phyloP scores from a whole-genome alignment of 2,797 vertebrate genomes.

The Spea hammondii region DNA sequence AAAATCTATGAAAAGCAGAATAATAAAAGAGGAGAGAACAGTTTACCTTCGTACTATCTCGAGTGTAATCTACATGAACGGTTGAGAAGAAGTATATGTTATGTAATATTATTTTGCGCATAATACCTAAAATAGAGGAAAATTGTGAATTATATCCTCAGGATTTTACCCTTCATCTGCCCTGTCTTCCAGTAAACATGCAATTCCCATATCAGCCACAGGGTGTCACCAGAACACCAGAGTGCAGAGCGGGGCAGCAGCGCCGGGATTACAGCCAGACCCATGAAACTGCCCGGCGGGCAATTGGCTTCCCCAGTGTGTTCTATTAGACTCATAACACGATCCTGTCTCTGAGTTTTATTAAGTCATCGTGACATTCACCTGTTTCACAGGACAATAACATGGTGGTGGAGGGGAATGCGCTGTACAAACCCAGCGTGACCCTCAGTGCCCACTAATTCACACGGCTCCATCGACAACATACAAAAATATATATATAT shows the following conservation, averaged over 20 bases:
- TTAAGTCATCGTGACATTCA: neutral
- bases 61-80: too few species aligned
- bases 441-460: neutral
- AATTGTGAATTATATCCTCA: too few species aligned
- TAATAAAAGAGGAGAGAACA: too few species aligned
- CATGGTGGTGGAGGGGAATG: neutral
- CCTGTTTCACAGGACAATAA: neutral
- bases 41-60: too few species aligned
- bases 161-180: too few species aligned
- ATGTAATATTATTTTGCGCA: too few species aligned
- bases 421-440: neutral
- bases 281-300: too few species aligned
- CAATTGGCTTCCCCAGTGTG: neutral
- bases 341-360: neutral
- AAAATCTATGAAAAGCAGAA: too few species aligned
- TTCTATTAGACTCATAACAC: neutral
- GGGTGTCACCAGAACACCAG: neutral
- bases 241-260: too few species aligned
- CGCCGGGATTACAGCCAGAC: too few species aligned
- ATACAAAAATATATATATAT: conserved; percentile 5
- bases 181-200: neutral
- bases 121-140: too few species aligned
- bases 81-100: too few species aligned
- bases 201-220: neutral
- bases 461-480: conserved; percentile 4